Conservation (phyloP, 2,888 invertebrate genomes). For the Argynnis bischoffii region DNA sequence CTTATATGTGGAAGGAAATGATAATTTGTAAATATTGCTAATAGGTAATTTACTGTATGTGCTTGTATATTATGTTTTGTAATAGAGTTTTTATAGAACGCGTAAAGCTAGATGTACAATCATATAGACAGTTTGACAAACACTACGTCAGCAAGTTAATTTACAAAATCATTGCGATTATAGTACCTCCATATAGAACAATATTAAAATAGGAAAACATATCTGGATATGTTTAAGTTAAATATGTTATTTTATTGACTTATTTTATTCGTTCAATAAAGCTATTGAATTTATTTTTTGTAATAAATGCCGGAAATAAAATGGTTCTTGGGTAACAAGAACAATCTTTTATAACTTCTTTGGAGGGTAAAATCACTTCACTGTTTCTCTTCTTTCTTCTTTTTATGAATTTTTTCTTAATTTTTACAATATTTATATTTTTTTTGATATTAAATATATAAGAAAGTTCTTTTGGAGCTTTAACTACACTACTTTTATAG, state of each 20-base stretch:
- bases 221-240: background rate
- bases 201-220: background rate
- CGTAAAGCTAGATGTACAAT: too few species aligned
- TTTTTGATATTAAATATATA: background rate
- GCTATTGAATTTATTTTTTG: slow-evolving; percentile 54
- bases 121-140: too few species aligned
- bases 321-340: slow-evolving; percentile 55
- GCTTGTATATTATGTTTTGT: too few species aligned
- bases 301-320: slow-evolving; percentile 62
- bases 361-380: background rate
- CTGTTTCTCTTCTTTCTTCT: slow-evolving; percentile 2
- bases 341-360: slow-evolving; percentile 44
- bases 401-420: slow-evolving; percentile 2
- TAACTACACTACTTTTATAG: background rate
- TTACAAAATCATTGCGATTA: too few species aligned
- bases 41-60: too few species aligned
- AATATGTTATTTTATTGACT: background rate
- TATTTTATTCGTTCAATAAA: slow-evolving; percentile 43
- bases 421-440: background rate
- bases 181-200: background rate
- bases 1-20: too few species aligned
- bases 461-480: background rate
- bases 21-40: too few species aligned
- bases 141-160: too few species aligned
- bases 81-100: too few species aligned